Conservation (phyloP, 2,888 invertebrate species). For the Acleris literana region DNA sequence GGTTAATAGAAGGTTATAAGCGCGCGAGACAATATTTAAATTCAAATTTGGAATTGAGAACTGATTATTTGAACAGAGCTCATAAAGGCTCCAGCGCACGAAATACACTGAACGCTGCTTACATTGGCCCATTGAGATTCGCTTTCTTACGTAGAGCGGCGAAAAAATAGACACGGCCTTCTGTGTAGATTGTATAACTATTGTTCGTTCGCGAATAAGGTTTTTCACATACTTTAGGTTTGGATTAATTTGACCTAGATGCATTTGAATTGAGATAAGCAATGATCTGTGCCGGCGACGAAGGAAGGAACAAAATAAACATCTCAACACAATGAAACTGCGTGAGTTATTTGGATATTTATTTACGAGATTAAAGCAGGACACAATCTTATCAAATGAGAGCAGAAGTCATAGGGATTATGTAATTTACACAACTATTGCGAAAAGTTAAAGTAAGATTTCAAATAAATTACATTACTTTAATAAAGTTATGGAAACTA, state of each 20-base stretch:
- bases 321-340: slow-evolving; percentile 15
- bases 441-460: too few relatives aligned
- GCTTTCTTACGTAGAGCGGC: slow-evolving; percentile 71
- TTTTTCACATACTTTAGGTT: slow-evolving; percentile 30
- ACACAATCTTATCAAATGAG: background rate
- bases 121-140: slow-evolving; percentile 75
- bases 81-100: slow-evolving; percentile 71
- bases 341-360: background rate
- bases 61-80: slow-evolving; percentile 61
- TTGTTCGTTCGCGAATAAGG: slow-evolving; percentile 30
- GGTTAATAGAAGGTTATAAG: background rate
- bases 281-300: slow-evolving; percentile 17
- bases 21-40: slow-evolving; percentile 26
- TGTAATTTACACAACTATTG: background rate
- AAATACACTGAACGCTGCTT: slow-evolving; percentile 72
- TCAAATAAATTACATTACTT: too few relatives aligned
- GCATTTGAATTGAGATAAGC: slow-evolving; percentile 23
- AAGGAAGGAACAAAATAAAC: slow-evolving; percentile 9
- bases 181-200: slow-evolving; percentile 31
- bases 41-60: slow-evolving; percentile 42
- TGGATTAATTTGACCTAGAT: slow-evolving; percentile 28
- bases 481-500: too few relatives aligned
- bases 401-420: background rate
- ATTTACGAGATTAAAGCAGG: background rate
- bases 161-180: slow-evolving; percentile 65